A percentile compares a stretch with the other conserved stretches of the same genome.
Evolutionary conservation across 2,888 invertebrate species (phyloP).

Genomic region (Boloria selene): DNA sequence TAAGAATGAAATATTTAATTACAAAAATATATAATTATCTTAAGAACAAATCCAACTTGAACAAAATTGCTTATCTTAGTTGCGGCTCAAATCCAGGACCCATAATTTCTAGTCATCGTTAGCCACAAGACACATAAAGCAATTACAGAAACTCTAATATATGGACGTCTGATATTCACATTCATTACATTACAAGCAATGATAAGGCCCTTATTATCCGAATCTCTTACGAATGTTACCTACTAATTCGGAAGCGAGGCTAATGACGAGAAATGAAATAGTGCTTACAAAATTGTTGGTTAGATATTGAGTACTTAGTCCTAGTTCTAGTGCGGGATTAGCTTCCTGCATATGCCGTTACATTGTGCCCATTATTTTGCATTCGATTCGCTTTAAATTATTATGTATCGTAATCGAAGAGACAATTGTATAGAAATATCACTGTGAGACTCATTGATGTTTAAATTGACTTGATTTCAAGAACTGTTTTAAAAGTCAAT

Average conservation of each 20-base stretch:
- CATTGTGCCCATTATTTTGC: conserved; percentile 52
- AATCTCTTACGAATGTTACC: conserved; percentile 26
- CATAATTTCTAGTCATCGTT: no score
- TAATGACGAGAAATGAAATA: conserved; percentile 56
- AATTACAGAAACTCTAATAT: no score
- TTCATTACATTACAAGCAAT: no score
- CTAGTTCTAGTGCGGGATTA: conserved; percentile 48
- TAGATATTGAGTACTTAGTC: conserved; percentile 52
- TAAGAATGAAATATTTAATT: no score
- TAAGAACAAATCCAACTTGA: no score
- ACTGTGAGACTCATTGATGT: conserved; percentile 6
- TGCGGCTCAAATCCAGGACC: no score
- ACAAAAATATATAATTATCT: no score
- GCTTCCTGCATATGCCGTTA: conserved; percentile 50
- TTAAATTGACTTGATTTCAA: no score
- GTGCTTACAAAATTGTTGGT: conserved; percentile 62
- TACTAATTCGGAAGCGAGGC: conserved; percentile 49
- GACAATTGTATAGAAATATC: conserved; percentile 37
- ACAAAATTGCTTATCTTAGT: no score
- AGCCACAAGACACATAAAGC: no score
- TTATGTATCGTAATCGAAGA: conserved; percentile 42
- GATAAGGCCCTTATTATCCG: background rate
- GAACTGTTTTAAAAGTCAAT: no score
- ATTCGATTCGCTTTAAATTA: conserved; percentile 55
- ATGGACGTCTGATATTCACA: no score